A percentile compares a stretch with the other conserved stretches of the same genome.
These are phyloP conservation scores for Neolamprologus brichardi DNA, from an alignment of 2,113 vertebrate genomes.

Conservation along the genomic window DNA sequence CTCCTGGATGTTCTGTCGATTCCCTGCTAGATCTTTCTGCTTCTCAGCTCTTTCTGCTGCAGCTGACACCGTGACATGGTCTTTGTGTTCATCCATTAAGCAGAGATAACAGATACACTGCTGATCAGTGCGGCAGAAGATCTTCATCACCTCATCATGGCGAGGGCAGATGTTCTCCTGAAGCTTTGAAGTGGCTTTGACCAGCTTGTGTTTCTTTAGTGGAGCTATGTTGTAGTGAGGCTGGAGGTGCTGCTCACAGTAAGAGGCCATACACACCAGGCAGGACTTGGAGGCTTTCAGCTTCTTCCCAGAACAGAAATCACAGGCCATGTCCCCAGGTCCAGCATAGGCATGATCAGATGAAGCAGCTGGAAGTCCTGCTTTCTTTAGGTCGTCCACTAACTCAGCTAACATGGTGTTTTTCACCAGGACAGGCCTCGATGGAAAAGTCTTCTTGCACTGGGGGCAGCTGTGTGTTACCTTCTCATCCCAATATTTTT, in stretches of 20 bases:
- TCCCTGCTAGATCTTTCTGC: background rate
- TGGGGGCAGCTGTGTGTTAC: background rate
- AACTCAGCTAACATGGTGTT: background rate
- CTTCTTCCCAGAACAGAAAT: background rate
- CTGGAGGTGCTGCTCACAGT: background rate
- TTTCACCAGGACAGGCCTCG: background rate
- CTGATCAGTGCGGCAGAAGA: background rate
- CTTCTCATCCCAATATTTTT: background rate
- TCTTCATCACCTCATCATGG: background rate
- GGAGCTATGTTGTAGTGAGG: background rate
- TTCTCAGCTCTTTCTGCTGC: background rate
- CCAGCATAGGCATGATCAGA: background rate
- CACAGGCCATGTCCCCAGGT: background rate
- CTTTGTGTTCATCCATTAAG: background rate
- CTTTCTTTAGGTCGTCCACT: background rate
- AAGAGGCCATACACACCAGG: background rate
- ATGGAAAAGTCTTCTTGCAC: rapidly evolving
- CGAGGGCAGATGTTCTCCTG: background rate
- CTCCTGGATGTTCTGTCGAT: background rate
- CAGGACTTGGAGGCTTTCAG: background rate
- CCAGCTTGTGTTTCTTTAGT: rapidly evolving
- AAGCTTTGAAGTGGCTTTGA: background rate
- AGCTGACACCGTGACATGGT: background rate
- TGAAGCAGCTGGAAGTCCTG: background rate
- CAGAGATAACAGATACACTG: background rate